Base-by-base conservation (phyloP, 2,113 vertebrate species). In the Upupa epops region DNA sequence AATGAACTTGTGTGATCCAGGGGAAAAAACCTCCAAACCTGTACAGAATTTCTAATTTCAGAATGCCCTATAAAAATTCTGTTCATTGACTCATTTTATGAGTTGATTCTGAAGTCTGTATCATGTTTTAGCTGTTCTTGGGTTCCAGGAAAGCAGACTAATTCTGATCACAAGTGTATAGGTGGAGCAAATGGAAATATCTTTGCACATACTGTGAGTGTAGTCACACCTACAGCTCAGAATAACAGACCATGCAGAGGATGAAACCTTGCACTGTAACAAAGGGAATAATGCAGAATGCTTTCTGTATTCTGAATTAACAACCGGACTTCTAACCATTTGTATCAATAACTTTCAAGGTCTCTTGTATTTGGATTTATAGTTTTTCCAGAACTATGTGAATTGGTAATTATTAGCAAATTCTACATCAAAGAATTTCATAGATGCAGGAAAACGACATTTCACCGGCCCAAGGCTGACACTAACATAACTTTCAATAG, bases 351-450 rank as follows among this genome's bases (percentile, higher is more conserved):
- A 37, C 61, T 74, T 83, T 26, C 21, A 60, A 34, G 69, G 17
- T 26, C 8, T 13, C 9, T 64, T 10, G 1, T 45, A 6, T 8
- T 70, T 8, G 5, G 25, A 49, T 58, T 32, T 1, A 1, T 12
- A 46, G 2, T 3, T 63, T 65, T 84, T 77, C 11, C 54, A 31
- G 63, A 25, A 49, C 2, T 1, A 1, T 11, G 6, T 12, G 4
- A 6, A 3, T 49, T 61, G 24, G 11, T 54, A 71, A 8, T n/a
- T 52, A 4, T 8, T 75, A 82, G 26, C 58, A 69, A 34, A 36
- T 51, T 42, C 34, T 34, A n/a, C 25, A 15, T 34, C 31, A 26
- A 68, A 34, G 37, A 55, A 59, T 59, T 71, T 86, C 13, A 24
- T 10, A 28, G 15, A 36, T 29, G 9, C 22, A 88, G 58, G 25